A percentile compares a stretch with the other conserved stretches of the same genome.
phyloP scores from a whole-genome alignment of 1,140 invertebrate genomes.

The Homarus americanus region DNA sequence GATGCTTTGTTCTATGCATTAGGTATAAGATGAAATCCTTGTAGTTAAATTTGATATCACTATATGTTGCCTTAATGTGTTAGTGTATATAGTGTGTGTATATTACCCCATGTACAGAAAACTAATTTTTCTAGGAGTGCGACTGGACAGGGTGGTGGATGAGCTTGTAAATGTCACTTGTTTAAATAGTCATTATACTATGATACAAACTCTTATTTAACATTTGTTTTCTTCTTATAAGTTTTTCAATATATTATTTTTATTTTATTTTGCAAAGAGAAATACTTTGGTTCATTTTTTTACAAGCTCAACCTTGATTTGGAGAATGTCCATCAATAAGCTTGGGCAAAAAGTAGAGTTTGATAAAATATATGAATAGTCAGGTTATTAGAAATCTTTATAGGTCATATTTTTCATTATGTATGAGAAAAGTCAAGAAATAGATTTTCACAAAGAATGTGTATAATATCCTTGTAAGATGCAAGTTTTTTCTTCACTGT shows the following conservation, averaged over 20 bases:
- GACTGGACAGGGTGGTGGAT: not conserved
- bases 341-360: not conserved
- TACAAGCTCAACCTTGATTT: not conserved
- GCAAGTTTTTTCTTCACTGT: not conserved
- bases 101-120: slow-evolving; percentile 40
- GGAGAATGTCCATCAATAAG: not conserved
- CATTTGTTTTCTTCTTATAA: not conserved
- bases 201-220: not conserved
- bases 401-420: not conserved
- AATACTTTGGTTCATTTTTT: not conserved
- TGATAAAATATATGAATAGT: not conserved
- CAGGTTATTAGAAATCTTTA: not conserved
- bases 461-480: not conserved
- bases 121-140: slow-evolving; percentile 39
- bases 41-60: slow-evolving; percentile 44
- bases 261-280: too few relatives aligned
- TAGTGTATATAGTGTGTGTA: slow-evolving; percentile 41
- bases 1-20: slow-evolving; percentile 43
- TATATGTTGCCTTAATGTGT: slow-evolving; percentile 45
- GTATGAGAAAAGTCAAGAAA: too few relatives aligned
- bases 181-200: not conserved
- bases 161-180: not conserved
- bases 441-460: not conserved
- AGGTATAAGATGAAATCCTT: slow-evolving; percentile 20
- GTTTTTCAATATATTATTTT: not conserved